phyloP scores from a whole-genome alignment of 1,140 invertebrate genomes.

The Anastrepha obliqua region DNA sequence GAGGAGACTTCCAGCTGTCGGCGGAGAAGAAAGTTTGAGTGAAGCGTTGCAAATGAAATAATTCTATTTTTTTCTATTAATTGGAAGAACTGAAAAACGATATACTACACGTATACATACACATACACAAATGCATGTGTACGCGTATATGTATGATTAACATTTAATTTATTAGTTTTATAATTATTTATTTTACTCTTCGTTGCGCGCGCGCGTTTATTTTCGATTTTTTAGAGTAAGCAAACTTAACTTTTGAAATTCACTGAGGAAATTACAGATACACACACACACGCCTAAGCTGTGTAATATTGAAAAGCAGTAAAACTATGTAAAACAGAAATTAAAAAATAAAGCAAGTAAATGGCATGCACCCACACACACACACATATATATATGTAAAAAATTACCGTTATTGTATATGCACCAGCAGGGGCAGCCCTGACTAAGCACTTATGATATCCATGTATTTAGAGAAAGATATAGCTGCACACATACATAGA shows the following conservation, averaged over 20 bases:
- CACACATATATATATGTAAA: neutral
- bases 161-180: slow-evolving; percentile 42
- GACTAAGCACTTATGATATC: neutral
- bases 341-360: too few relatives aligned
- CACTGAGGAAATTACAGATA: too few relatives aligned
- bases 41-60: neutral
- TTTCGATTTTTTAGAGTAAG: neutral
- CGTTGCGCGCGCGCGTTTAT: neutral
- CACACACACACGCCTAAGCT: too few relatives aligned
- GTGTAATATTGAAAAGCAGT: neutral
- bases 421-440: too few relatives aligned
- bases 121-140: neutral
- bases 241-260: neutral
- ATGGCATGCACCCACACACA: neutral
- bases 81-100: slow-evolving; percentile 54
- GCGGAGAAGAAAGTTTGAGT: slow-evolving; percentile 65
- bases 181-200: slow-evolving; percentile 50
- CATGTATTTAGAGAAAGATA: slow-evolving; percentile 9
- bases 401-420: neutral
- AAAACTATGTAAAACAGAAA: neutral
- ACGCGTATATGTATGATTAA: slow-evolving; percentile 13
- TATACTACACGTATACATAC: slow-evolving; percentile 28
- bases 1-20: slow-evolving; percentile 74
- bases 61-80: slow-evolving; percentile 35
- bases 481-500: neutral